Percentiles rank a stretch among this genome's conserved stretches.
Conservation (phyloP, 2,797 vertebrate species). For the Cynodonichthys magdalenae region DNA sequence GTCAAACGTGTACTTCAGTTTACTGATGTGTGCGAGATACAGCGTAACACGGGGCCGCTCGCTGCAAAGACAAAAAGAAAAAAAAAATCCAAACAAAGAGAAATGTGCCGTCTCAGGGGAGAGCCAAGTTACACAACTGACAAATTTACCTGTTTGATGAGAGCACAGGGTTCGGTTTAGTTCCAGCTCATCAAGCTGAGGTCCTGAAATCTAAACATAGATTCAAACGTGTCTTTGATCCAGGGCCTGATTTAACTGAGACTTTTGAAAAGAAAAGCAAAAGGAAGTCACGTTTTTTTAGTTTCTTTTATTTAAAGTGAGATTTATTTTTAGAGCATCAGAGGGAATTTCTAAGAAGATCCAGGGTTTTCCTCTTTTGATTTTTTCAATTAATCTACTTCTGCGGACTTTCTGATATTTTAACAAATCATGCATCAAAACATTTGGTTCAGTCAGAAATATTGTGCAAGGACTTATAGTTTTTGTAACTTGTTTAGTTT, state of each 20-base stretch:
- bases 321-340: conserved; percentile 17
- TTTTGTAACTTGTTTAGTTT: no score
- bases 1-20: conserved; percentile 48
- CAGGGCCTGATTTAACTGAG: conserved; percentile 20
- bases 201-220: conserved; percentile 21
- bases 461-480: no score
- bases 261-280: conserved; percentile 6
- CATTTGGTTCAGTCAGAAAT: no score
- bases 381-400: no score
- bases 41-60: conserved; percentile 36
- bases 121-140: conserved; percentile 19
- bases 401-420: no score
- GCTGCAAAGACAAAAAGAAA: conserved; percentile 46
- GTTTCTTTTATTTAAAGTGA: conserved; percentile 4
- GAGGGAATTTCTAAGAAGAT: conserved; percentile 22
- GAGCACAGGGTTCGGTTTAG: conserved; percentile 1
- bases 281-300: conserved; percentile 7
- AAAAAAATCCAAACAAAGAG: conserved; percentile 9
- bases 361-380: no score
- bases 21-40: conserved; percentile 54
- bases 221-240: conserved; percentile 13
- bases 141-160: conserved; percentile 18
- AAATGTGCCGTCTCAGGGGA: conserved; percentile 13
- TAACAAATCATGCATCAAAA: no score
- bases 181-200: conserved; percentile 24